Evolutionary conservation across 2,113 vertebrate species (phyloP).

Genomic region (Passer montanus): DNA sequence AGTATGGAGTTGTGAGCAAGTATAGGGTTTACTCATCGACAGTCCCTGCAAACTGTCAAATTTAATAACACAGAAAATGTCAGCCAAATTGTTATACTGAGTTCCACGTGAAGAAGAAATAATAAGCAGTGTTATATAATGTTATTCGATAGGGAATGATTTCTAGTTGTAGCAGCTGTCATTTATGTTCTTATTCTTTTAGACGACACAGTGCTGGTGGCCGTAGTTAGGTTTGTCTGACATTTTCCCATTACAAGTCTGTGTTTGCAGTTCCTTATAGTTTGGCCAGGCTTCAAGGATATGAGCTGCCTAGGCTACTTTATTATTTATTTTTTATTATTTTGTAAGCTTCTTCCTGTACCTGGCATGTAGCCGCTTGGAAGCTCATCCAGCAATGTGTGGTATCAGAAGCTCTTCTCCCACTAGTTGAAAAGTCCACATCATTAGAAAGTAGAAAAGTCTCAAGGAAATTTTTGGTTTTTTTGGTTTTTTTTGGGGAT

Average conservation of each 20-base stretch:
- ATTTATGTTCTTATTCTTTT: neutral
- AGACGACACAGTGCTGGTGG: neutral
- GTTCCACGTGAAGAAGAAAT: neutral
- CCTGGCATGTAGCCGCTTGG: neutral
- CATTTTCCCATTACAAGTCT: neutral
- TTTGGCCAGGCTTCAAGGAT: neutral
- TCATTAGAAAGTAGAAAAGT: neutral
- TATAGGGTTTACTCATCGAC: neutral
- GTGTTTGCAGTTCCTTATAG: neutral
- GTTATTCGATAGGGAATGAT: neutral
- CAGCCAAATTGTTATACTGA: neutral
- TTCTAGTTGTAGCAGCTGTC: neutral
- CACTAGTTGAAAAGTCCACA: rapidly evolving
- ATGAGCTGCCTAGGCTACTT: neutral
- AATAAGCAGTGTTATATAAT: neutral
- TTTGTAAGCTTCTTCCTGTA: neutral
- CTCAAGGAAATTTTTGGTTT: neutral
- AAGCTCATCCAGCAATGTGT: neutral
- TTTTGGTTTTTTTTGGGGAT: neutral
- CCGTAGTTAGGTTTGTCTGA: neutral
- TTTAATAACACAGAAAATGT: neutral
- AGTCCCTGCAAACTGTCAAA: neutral
- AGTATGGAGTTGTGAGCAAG: neutral
- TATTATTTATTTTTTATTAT: neutral
- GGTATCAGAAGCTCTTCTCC: neutral